These are phyloP conservation scores for Sebastes trivittatus DNA, from an alignment of 2,797 vertebrate species.

Conservation along the genomic window DNA sequence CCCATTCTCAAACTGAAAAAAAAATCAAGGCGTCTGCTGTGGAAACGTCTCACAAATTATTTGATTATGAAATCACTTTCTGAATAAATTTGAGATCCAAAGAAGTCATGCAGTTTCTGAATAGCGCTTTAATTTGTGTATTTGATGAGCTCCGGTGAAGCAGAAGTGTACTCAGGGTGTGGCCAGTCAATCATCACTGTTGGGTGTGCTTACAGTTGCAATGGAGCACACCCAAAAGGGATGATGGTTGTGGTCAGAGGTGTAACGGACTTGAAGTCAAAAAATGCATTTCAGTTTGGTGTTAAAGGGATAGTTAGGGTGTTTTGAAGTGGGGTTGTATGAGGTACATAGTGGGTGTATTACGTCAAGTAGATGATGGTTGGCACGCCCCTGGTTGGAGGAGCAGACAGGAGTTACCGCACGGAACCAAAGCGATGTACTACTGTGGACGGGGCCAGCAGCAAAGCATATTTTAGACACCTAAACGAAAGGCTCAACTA, in stretches of 20 bases:
- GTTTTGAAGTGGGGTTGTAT: no score
- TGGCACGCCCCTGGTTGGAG: no score
- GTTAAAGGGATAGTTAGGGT: neutral
- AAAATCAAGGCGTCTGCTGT: neutral
- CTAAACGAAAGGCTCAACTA: neutral
- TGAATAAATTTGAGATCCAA: neutral
- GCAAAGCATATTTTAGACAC: neutral
- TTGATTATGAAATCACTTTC: neutral
- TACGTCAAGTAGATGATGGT: no score
- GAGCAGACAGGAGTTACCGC: no score
- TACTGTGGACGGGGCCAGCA: no score
- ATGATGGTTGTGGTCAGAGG: conserved; percentile 3
- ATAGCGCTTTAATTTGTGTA: neutral
- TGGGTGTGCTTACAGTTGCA: neutral
- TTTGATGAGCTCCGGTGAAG: neutral
- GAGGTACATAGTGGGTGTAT: no score
- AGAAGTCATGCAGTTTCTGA: neutral
- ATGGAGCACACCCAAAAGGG: neutral
- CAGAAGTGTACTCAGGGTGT: neutral
- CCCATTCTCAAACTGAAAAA: neutral
- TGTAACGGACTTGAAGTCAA: neutral
- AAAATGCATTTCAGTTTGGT: neutral
- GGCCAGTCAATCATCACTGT: neutral
- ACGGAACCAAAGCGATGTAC: no score
- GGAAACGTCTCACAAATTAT: neutral